Base-by-base conservation (phyloP, 1,140 invertebrate genomes). In the Ridgeia piscesae region DNA sequence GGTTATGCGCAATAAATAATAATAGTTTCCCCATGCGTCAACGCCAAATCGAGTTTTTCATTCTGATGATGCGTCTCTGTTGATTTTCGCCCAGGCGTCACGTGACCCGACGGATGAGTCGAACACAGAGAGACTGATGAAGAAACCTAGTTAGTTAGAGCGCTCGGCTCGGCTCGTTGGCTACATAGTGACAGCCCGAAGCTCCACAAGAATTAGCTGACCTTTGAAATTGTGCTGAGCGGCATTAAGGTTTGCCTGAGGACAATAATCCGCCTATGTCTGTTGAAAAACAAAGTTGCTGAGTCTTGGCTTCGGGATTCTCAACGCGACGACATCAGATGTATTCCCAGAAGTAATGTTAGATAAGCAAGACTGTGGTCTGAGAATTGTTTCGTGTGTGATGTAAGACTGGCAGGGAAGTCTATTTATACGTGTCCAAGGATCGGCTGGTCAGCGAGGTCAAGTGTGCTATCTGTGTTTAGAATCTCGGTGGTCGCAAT, bases 1-100 rank as follows among this genome's bases (percentile, higher is more conserved):
- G 58, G 58, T 77, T 77, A 77, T 2, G 58, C 58, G 42, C 42
- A 6, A 42, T 77, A 77, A 77, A 4, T 77, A 77, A 77, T 42
- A 42, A 42, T 42, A 11, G 11, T 42, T 31, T 77, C 58, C 17
- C 58, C 4, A 42, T 42, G 6, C 58, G 58, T 77, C 8, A 21
- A 31, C 58, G 58, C 58, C 58, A 77, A 77, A 77, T 77, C 58
- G 58, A 77, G 58, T 77, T 77, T 77, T 77, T 77, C 58, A 77
- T 77, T 42, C 58, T 77, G 17, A 77, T 77, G 17, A 77, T 77
- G 58, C 17, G 58, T 27, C 2, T 9, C 58, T 77, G 58, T 77
- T 77, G 58, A 77, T 77, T 77, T 77, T 31, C 11, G 14, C 11
- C 11, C 58, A 9, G 27, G 58, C 58, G 58, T 77, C 58, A 77